Evolutionary conservation across 2,113 vertebrate genomes (phyloP).

Genomic region (Rhizomys pruinosus): DNA sequence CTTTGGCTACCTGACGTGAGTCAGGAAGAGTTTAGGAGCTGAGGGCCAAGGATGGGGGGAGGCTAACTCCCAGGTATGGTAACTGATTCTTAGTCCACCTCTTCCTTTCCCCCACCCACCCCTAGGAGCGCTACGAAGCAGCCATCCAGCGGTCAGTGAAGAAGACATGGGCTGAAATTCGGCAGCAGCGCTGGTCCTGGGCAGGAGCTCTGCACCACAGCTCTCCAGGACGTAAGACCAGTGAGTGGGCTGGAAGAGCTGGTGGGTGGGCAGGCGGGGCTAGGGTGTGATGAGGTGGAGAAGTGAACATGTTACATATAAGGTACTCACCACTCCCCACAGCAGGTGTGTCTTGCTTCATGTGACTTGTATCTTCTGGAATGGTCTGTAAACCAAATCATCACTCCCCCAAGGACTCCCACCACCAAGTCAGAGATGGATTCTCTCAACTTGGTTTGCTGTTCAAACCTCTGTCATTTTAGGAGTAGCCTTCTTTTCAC

Average conservation of each 20-base stretch:
- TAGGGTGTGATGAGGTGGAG: neutral
- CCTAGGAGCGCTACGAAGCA: constrained; percentile 95
- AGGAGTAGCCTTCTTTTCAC: constrained; percentile 36
- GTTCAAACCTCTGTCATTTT: constrained; percentile 60
- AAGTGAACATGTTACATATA: neutral
- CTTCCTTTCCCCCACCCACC: neutral
- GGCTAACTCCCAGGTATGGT: neutral
- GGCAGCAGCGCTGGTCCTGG: constrained; percentile 98
- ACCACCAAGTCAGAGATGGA: constrained; percentile 37
- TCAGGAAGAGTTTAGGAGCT: constrained; percentile 28
- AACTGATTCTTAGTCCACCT: neutral
- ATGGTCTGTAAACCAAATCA: constrained; percentile 28
- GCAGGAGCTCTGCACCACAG: constrained; percentile 92
- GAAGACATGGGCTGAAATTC: constrained; percentile 98
- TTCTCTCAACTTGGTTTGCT: constrained; percentile 49
- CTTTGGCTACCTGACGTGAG: constrained; percentile 54
- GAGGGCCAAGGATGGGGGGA: rapidly evolving
- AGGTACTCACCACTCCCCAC: neutral
- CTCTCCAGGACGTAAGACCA: constrained; percentile 91
- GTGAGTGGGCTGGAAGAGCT: constrained; percentile 85
- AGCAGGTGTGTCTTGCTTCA: constrained; percentile 31
- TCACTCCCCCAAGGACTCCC: constrained; percentile 41
- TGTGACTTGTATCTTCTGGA: constrained; percentile 56
- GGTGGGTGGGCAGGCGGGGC: neutral
- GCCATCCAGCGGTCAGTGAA: constrained; percentile 94